Percentiles rank a stretch among this genome's conserved stretches.
These are phyloP conservation scores for Pseudochromis fuscus DNA, from an alignment of 2,797 vertebrate species.

Conservation along the genomic window DNA sequence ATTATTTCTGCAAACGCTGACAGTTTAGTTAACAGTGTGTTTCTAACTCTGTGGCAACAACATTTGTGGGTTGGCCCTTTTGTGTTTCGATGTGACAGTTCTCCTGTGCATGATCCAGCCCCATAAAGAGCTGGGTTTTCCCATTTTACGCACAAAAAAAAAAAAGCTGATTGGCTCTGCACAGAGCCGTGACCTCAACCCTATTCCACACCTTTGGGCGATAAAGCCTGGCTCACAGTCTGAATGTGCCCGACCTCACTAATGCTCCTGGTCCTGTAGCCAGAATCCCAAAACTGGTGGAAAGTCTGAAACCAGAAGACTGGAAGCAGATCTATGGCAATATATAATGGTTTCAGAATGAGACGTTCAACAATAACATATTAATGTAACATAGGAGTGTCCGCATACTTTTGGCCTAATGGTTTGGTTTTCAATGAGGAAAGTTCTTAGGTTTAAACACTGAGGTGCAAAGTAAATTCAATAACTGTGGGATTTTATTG, in stretches of 20 bases:
- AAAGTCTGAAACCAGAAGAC: not conserved
- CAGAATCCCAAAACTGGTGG: not conserved
- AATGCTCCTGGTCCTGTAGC: not conserved
- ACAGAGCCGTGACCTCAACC: not conserved
- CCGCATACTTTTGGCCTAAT: not conserved
- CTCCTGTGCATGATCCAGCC: not conserved
- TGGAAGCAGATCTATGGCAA: not conserved
- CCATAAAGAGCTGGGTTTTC: slow-evolving; percentile 2
- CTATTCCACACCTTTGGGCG: slow-evolving; percentile 2
- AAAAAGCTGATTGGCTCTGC: not conserved
- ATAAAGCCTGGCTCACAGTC: not conserved
- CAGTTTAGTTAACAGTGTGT: not conserved
- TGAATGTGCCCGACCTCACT: fast-evolving
- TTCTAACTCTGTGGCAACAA: not conserved
- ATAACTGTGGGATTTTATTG: slow-evolving; percentile 7
- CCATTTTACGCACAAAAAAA: no score
- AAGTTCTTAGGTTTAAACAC: not conserved
- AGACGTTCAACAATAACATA: slow-evolving; percentile 1
- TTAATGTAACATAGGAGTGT: not conserved
- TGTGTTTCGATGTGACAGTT: slow-evolving; percentile 4
- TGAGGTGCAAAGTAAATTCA: slow-evolving; percentile 8
- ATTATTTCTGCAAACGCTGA: not conserved
- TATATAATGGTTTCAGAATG: slow-evolving; percentile 5
- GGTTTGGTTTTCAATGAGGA: slow-evolving; percentile 3
- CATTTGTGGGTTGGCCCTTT: not conserved